Conservation (phyloP, 1,140 invertebrate species). For the Cardiocondyla obscurior region DNA sequence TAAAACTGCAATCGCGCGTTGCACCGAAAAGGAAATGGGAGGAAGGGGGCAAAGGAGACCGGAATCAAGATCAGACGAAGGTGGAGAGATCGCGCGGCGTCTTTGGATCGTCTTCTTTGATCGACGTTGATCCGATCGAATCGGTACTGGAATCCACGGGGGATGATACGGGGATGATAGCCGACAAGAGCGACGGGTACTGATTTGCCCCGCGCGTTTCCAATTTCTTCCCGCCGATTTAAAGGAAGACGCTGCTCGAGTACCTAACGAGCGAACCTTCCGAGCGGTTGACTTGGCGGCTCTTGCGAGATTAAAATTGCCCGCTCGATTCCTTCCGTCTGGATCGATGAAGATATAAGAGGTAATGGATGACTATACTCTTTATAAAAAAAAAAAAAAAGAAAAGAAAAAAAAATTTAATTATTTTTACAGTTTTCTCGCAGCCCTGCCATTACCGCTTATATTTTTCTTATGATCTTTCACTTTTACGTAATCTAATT, state of each 20-base stretch:
- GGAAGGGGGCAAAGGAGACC: not conserved
- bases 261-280: constrained; percentile 44
- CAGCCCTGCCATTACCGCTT: not conserved
- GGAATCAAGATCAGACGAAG: not conserved
- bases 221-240: constrained; percentile 46
- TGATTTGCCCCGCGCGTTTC: constrained; percentile 27
- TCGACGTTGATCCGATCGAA: constrained; percentile 35
- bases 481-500: not conserved
- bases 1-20: constrained; percentile 63
- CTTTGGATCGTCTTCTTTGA: constrained; percentile 38
- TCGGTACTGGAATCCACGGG: constrained; percentile 6
- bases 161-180: constrained; percentile 36
- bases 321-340: constrained; percentile 10
- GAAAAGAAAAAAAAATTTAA: not conserved
- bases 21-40: not conserved
- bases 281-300: constrained; percentile 34
- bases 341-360: constrained; percentile 1
- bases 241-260: constrained; percentile 32
- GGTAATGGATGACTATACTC: not conserved
- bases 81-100: not conserved
- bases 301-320: constrained; percentile 53
- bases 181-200: constrained; percentile 22
- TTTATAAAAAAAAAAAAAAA: not conserved
- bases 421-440: not conserved
- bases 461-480: not conserved